A percentile compares a stretch with the other conserved stretches of the same genome.
These are phyloP conservation scores for Platycheirus rosarum DNA, from an alignment of 2,888 invertebrate species.

Conservation along the genomic window DNA sequence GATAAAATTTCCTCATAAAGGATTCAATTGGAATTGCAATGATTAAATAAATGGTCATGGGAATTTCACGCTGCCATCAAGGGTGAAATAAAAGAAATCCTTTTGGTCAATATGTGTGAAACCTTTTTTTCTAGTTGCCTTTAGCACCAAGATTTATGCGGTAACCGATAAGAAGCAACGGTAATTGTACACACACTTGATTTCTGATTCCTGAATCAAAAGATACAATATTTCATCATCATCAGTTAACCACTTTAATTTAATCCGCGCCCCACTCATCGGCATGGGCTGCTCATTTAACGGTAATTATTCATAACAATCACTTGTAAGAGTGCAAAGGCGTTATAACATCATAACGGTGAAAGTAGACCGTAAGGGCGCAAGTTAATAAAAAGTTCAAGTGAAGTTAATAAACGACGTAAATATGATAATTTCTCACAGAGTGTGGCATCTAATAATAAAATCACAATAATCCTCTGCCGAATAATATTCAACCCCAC, in stretches of 20 bases:
- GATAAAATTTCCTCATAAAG: slow-evolving; percentile 59
- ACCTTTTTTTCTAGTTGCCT: slow-evolving; percentile 38
- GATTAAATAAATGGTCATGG: slow-evolving; percentile 74
- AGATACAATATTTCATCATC: slow-evolving; percentile 53
- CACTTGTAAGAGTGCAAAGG: slow-evolving; percentile 27
- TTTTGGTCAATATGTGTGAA: slow-evolving; percentile 47
- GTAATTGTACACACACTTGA: slow-evolving; percentile 73
- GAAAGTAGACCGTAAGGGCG: slow-evolving; percentile 37
- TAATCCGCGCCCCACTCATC: slow-evolving; percentile 29
- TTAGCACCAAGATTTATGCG: slow-evolving; percentile 62
- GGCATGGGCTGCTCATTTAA: slow-evolving; percentile 46
- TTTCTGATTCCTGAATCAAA: slow-evolving; percentile 55
- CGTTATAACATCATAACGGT: slow-evolving; percentile 55
- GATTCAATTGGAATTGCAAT: slow-evolving; percentile 73
- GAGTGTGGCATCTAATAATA: slow-evolving; percentile 83
- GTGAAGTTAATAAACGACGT: slow-evolving; percentile 83
- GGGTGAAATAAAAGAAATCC: slow-evolving; percentile 66
- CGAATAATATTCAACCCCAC: slow-evolving; percentile 74
- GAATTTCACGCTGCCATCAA: slow-evolving; percentile 60
- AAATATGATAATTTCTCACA: slow-evolving; percentile 83
- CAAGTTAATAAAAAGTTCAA: slow-evolving; percentile 77
- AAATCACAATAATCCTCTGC: slow-evolving; percentile 82
- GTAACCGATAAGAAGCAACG: slow-evolving; percentile 64
- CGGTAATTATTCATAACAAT: slow-evolving; percentile 71
- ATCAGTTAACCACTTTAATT: slow-evolving; percentile 51